Percentiles rank a stretch among this genome's conserved stretches.
These are phyloP conservation scores for Nyctibius grandis DNA, from an alignment of 2,797 vertebrate genomes.

Conservation along the genomic window DNA sequence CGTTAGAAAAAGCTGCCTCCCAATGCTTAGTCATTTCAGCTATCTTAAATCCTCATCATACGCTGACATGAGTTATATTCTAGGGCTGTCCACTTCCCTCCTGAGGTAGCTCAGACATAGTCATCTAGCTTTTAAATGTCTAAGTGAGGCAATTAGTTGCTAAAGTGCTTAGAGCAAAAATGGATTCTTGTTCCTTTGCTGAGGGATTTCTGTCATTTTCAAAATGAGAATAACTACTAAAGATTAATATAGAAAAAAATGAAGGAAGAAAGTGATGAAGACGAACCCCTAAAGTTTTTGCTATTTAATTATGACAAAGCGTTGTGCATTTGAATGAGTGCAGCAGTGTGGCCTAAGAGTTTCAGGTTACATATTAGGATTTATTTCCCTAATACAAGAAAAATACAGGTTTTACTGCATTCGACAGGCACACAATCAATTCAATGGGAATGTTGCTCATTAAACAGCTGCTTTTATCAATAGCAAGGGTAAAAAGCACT, in stretches of 20 bases:
- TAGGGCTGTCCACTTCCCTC: background rate
- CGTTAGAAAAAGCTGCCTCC: background rate
- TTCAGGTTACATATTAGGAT: background rate
- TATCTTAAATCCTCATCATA: background rate
- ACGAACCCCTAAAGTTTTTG: background rate
- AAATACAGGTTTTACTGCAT: background rate
- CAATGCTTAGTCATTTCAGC: slow-evolving; percentile 11
- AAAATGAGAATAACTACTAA: background rate
- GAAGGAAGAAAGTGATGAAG: background rate
- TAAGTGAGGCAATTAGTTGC: background rate
- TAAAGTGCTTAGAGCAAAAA: background rate
- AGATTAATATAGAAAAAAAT: background rate
- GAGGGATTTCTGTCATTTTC: background rate
- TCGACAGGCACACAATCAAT: background rate
- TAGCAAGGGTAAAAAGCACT: background rate
- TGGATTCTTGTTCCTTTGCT: background rate
- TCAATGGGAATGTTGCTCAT: background rate
- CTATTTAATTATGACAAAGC: background rate
- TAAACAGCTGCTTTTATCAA: background rate
- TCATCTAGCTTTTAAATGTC: background rate
- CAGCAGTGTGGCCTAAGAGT: background rate
- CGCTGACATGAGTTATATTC: background rate
- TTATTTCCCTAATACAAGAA: background rate
- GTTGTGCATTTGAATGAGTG: background rate
- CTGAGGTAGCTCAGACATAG: background rate